Percentiles rank a stretch among this genome's conserved stretches.
Conservation (phyloP, 1,140 invertebrate genomes). For the Varroa destructor region DNA sequence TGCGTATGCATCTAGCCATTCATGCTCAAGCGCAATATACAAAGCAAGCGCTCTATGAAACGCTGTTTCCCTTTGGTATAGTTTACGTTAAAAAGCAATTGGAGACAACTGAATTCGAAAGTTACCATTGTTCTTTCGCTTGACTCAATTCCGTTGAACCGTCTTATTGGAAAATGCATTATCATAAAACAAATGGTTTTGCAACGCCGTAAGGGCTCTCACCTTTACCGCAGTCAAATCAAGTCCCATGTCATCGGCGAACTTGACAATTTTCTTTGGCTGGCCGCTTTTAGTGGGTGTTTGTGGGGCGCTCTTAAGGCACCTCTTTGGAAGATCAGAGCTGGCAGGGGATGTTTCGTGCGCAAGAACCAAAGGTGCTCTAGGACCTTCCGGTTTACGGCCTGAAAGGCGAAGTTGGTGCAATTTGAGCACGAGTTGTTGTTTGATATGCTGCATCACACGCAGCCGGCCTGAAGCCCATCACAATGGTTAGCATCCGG, state of each 20-base stretch:
- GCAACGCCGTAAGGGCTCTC: constrained; percentile 51
- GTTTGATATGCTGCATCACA: constrained; percentile 27
- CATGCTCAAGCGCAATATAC: too few relatives aligned
- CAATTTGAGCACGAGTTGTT: constrained; percentile 26
- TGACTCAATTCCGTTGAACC: too few relatives aligned
- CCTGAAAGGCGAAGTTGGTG: constrained; percentile 23
- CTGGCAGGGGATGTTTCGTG: constrained; percentile 1
- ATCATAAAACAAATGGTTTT: neutral
- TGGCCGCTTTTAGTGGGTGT: constrained; percentile 50
- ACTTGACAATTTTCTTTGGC: constrained; percentile 84
- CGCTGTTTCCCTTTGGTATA: too few relatives aligned
- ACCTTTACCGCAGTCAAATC: constrained; percentile 71
- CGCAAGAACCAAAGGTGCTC: neutral
- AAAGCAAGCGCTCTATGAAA: too few relatives aligned
- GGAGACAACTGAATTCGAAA: too few relatives aligned
- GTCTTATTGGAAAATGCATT: too few relatives aligned
- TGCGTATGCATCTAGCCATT: too few relatives aligned
- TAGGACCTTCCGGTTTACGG: constrained; percentile 23
- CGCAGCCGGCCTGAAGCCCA: too few relatives aligned
- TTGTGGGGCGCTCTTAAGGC: constrained; percentile 66
- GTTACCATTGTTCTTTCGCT: too few relatives aligned
- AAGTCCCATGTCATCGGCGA: constrained; percentile 80
- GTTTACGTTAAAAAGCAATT: too few relatives aligned
- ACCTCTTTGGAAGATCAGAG: neutral
- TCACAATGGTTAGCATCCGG: too few relatives aligned